A percentile compares a stretch with the other conserved stretches of the same genome.
Conservation (phyloP, 92 coral and sea anemone genomes). For the Desmophyllum pertusum region DNA sequence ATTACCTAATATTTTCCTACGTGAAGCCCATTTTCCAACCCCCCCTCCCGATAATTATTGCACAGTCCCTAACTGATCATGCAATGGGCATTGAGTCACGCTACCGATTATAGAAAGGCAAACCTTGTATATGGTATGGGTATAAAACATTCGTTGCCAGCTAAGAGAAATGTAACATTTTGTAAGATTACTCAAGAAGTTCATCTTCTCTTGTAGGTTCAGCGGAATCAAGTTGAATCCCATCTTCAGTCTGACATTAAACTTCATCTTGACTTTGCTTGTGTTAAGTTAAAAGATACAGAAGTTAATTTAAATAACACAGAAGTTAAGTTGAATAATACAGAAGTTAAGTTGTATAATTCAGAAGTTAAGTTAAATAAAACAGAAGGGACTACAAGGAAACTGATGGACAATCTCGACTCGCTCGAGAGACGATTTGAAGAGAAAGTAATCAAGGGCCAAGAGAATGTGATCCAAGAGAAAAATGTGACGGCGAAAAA, state of each 20-base stretch:
- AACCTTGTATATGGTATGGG: background rate
- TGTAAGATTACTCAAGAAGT: background rate
- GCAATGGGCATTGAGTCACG: too few relatives aligned
- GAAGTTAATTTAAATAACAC: background rate
- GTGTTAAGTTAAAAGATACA: background rate
- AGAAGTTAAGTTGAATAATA: background rate
- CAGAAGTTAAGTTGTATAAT: background rate
- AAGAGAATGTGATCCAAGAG: background rate
- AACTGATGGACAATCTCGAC: background rate
- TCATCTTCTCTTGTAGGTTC: background rate
- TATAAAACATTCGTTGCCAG: background rate
- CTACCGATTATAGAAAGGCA: too few relatives aligned
- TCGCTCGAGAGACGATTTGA: background rate
- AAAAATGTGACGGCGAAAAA: background rate
- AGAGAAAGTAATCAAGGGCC: background rate
- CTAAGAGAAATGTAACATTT: background rate
- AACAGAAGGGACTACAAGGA: background rate
- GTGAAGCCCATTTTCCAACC: too few relatives aligned
- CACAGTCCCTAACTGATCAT: too few relatives aligned
- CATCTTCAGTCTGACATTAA: background rate
- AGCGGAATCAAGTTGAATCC: background rate
- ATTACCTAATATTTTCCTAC: too few relatives aligned
- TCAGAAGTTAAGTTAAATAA: background rate
- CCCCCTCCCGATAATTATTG: too few relatives aligned
- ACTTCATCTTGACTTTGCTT: constrained; percentile 2